Evolutionary conservation across 2,888 invertebrate genomes (phyloP).

Genomic region (Melanostoma mellinum): DNA sequence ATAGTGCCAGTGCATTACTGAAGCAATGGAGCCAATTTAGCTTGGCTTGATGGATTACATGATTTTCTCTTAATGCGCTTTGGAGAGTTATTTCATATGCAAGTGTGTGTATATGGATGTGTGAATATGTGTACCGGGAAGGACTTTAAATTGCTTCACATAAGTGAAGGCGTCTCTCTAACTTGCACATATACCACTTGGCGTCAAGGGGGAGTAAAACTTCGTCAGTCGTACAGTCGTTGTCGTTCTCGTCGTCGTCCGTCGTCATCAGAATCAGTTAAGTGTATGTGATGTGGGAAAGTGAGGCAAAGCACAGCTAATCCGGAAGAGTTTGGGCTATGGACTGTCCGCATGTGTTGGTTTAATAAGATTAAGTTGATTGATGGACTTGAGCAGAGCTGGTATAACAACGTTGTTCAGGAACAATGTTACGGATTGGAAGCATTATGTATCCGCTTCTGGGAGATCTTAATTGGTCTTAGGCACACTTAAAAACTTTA

Average conservation of each 20-base stretch:
- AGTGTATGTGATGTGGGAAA: conserved; percentile 32
- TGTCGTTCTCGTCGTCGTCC: not conserved
- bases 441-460: conserved; percentile 3
- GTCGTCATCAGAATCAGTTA: conserved; percentile 45
- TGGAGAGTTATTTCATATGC: conserved; percentile 41
- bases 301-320: conserved; percentile 19
- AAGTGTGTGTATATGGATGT: not conserved
- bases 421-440: not conserved
- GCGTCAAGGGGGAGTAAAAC: not conserved
- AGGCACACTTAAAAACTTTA: not conserved
- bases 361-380: conserved; percentile 66
- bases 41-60: conserved; percentile 70
- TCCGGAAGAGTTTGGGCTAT: conserved; percentile 25
- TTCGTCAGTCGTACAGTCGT: not conserved
- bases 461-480: not conserved
- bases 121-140: conserved; percentile 20
- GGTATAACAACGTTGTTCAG: conserved; percentile 1
- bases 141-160: conserved; percentile 56
- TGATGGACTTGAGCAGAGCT: conserved; percentile 42
- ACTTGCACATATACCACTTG: conserved; percentile 11
- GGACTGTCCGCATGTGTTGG: conserved; percentile 49
- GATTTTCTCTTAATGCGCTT: conserved; percentile 68
- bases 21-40: conserved; percentile 66
- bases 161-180: conserved; percentile 12
- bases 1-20: conserved; percentile 39